Evolutionary conservation across 2,888 invertebrate genomes (phyloP).

Genomic region (Osedax frankpressi): DNA sequence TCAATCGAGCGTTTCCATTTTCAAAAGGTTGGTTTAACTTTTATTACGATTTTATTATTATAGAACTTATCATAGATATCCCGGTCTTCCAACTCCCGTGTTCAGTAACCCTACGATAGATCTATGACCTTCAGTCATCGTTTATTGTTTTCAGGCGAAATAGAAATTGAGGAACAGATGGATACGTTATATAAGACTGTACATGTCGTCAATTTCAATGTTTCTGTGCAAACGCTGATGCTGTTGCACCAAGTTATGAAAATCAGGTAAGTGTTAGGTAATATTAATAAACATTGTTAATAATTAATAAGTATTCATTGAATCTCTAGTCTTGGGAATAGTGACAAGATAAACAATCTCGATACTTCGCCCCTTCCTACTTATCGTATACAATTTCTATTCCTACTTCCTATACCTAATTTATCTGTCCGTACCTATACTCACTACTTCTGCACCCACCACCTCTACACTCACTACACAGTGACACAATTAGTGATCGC

Average conservation of each 20-base stretch:
- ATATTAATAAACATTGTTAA: too few species aligned
- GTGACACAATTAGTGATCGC: slow-evolving; percentile 47
- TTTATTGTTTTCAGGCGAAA: neutral
- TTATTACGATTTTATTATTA: too few species aligned
- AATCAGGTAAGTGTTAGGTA: slow-evolving; percentile 29
- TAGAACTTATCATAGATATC: too few species aligned
- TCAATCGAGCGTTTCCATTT: slow-evolving; percentile 72
- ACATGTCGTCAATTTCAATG: slow-evolving; percentile 64
- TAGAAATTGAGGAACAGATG: slow-evolving; percentile 50
- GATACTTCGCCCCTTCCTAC: too few species aligned
- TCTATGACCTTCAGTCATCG: too few species aligned
- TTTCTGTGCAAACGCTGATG: slow-evolving; percentile 53
- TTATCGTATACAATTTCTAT: too few species aligned
- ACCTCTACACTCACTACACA: slow-evolving; percentile 17
- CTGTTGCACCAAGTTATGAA: slow-evolving; percentile 57
- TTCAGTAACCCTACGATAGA: too few species aligned
- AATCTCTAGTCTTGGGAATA: too few species aligned
- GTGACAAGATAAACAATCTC: too few species aligned
- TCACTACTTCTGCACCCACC: slow-evolving; percentile 52
- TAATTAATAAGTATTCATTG: too few species aligned
- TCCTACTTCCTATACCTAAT: too few species aligned
- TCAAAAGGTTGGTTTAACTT: slow-evolving; percentile 58
- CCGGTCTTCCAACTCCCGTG: too few species aligned
- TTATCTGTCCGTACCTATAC: neutral
- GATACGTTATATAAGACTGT: slow-evolving; percentile 69